These are phyloP conservation scores for Chloroceryle amazona DNA, from an alignment of 2,797 vertebrate genomes.

Conservation along the genomic window DNA sequence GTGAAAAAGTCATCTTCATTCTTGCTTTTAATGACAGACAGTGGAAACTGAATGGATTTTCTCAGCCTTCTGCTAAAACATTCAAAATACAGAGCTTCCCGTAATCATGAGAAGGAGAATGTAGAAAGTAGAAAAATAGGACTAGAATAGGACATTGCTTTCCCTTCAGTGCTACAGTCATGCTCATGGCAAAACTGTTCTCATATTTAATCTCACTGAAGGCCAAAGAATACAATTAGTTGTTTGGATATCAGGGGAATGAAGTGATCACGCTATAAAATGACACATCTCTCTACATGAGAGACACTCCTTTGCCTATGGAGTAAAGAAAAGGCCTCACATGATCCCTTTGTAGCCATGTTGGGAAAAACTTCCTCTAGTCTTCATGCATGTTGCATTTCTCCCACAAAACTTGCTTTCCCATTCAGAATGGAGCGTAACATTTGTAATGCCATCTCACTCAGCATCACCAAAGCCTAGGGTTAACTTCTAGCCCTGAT, in stretches of 20 bases:
- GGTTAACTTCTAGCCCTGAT: background rate
- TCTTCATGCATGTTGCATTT: background rate
- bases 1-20: background rate
- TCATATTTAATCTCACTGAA: background rate
- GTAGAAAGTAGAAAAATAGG: background rate
- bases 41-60: background rate
- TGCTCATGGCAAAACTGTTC: background rate
- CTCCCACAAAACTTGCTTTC: background rate
- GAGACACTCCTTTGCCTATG: background rate
- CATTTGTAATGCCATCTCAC: background rate
- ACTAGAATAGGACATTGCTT: background rate
- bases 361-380: background rate
- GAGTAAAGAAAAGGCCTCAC: background rate
- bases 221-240: background rate
- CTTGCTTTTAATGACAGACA: background rate
- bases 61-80: background rate
- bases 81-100: background rate
- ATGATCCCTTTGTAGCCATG: background rate
- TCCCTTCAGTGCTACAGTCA: background rate
- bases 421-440: background rate
- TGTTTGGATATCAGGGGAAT: background rate
- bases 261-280: background rate
- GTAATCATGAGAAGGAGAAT: background rate
- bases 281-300: background rate
- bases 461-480: background rate